Percentiles rank a stretch among this genome's conserved stretches.
Conservation (phyloP, 53 echinoderm and acorn worm genomes). For the Glandiceps talaboti region DNA sequence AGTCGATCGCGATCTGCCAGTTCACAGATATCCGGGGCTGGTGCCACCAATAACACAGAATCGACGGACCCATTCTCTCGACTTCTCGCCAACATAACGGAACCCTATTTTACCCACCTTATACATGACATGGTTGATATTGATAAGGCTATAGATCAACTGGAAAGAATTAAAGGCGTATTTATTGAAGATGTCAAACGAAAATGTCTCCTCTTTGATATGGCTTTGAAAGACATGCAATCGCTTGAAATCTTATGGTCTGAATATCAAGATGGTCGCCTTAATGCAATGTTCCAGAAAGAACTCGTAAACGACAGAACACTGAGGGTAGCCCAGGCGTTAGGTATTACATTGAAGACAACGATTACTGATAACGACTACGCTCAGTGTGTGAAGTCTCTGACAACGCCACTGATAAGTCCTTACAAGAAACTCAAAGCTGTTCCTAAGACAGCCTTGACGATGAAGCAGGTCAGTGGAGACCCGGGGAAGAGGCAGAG, state of each 20-base stretch:
- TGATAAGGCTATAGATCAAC: conserved; percentile 9
- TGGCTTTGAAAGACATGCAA: neutral
- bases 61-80: neutral
- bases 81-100: neutral
- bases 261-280: conserved; percentile 9
- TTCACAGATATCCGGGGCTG: too few relatives aligned
- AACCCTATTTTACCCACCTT: neutral
- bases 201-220: conserved; percentile 20
- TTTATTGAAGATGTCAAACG: conserved; percentile 27
- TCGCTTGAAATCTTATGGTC: conserved; percentile 17
- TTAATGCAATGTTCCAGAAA: conserved; percentile 7
- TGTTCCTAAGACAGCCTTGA: neutral
- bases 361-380: neutral
- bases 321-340: neutral
- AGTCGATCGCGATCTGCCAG: neutral
- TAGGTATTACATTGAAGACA: neutral
- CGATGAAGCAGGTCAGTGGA: neutral
- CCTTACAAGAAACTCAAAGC: neutral
- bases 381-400: neutral
- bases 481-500: neutral
- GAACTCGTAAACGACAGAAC: neutral
- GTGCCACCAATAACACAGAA: neutral
- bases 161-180: conserved; percentile 25
- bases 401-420: neutral
- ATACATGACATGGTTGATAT: neutral